Evolutionary conservation across 2,797 vertebrate genomes (phyloP), one percentile per base, ranked within the genome.

Genomic region (Hydrolagus colliei): DNA sequence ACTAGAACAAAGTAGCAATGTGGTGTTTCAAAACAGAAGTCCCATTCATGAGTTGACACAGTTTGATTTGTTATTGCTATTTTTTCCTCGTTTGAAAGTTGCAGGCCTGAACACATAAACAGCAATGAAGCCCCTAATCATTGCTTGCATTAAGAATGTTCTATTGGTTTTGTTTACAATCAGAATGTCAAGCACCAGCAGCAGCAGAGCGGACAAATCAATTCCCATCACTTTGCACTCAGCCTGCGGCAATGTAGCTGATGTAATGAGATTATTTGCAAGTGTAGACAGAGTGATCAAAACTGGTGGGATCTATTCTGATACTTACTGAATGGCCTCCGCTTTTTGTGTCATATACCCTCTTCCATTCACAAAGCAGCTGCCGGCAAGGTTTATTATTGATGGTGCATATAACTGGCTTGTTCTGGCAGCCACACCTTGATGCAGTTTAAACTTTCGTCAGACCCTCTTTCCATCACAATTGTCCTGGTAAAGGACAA

Each of bases 181-280:
- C 22, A 68, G 79, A 68, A 32, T 32, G 68, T 82, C 79, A 82
- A 82, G 62, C 68, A 65, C n/a, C 7, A 14, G 9, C n/a, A 74
- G 41, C 52, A 77, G 61, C 75, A 77, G 10, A 41, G 63, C 20
- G 79, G 63, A 67, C 79, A 82, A 65, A 68, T 82, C 63, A 35
- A 35, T 67, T 32, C 63, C 9, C 79, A 67, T 80, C 77, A 63
- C 59, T 62, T 79, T 27, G 63, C 14, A 62, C 18, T 22, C 11
- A 63, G 77, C 77, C 77, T 80, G 77, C 20, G 65, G 77, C 77
- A 80, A 80, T 63, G 77, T 80, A 32, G 65, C 62, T 4, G 62
- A 13, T 80, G 61, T 62, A 65, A 65, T 63, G 61, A 32, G 22
- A 65, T 80, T 22, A 65, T 32, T 63, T 16, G 22, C 59, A 65